phyloP scores from a whole-genome alignment of 2,888 invertebrate genomes.

The Chouioia cunea region DNA sequence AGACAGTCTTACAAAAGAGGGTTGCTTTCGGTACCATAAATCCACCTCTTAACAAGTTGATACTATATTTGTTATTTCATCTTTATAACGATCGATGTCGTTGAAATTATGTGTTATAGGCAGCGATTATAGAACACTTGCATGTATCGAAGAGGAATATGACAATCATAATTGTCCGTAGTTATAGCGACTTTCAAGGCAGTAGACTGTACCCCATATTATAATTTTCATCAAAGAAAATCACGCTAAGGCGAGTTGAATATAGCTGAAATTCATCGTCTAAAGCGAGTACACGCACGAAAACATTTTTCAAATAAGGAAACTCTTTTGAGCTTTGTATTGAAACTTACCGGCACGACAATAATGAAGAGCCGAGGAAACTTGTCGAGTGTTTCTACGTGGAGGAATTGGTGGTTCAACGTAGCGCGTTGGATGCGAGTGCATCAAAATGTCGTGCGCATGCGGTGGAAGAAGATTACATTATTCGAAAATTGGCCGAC shows the following conservation, averaged over 20 bases:
- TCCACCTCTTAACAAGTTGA: too few relatives aligned
- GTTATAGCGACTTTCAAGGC: too few relatives aligned
- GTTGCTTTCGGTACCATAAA: too few relatives aligned
- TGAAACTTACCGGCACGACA: conserved; percentile 1
- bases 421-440: background rate
- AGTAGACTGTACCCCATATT: too few relatives aligned
- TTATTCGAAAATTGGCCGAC: conserved; percentile 36
- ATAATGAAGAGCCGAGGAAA: conserved; percentile 12
- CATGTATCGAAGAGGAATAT: too few relatives aligned
- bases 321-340: background rate
- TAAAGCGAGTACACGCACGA: background rate
- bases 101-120: too few relatives aligned
- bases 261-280: background rate
- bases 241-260: too few relatives aligned
- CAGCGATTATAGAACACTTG: too few relatives aligned
- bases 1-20: too few relatives aligned
- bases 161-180: too few relatives aligned
- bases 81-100: too few relatives aligned
- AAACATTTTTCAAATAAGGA: background rate
- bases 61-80: too few relatives aligned
- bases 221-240: background rate
- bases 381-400: background rate
- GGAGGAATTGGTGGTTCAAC: background rate
- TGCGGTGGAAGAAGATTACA: conserved; percentile 22
- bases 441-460: conserved; percentile 23